Conservation (phyloP, 2,797 vertebrate genomes). For the Melanotaenia maccullochi region DNA sequence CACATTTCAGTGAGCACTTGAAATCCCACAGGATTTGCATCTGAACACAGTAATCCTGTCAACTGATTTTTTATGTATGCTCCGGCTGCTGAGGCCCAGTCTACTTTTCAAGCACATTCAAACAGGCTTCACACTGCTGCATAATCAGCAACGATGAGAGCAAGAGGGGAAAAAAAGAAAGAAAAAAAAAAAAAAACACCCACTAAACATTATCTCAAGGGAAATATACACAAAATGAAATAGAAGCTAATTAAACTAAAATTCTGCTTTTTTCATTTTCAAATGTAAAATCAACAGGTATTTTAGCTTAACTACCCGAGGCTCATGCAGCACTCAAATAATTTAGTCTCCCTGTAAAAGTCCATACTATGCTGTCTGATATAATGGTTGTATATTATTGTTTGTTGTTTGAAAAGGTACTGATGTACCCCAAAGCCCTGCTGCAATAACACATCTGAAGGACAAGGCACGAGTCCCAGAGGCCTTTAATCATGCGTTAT, state of each 20-base stretch:
- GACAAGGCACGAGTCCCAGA: conserved; percentile 63
- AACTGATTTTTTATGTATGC: conserved; percentile 64
- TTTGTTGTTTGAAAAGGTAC: conserved; percentile 55
- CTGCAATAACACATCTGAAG: conserved; percentile 68
- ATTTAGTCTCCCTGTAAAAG: conserved; percentile 52
- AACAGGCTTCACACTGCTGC: conserved; percentile 41
- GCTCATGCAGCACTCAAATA: conserved; percentile 57
- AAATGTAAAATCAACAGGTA: conserved; percentile 67
- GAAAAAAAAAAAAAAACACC: conserved; percentile 6
- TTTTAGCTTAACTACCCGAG: conserved; percentile 56
- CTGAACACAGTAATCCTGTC: conserved; percentile 71
- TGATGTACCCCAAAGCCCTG: conserved; percentile 53
- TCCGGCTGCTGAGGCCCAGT: conserved; percentile 36
- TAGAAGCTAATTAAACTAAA: conserved; percentile 61
- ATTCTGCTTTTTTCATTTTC: conserved; percentile 48
- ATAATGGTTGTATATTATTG: conserved; percentile 58
- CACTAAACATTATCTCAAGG: conserved; percentile 40
- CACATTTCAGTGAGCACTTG: conserved; percentile 53
- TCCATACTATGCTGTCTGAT: conserved; percentile 30
- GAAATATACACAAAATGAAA: conserved; percentile 59
- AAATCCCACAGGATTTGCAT: conserved; percentile 69
- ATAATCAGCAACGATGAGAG: conserved; percentile 24
- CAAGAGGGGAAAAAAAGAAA: not conserved
- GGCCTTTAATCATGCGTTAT: conserved; percentile 58
- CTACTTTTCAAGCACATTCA: conserved; percentile 53